These are phyloP conservation scores for Caretta caretta DNA, from an alignment of 2,113 vertebrate species.

Conservation along the genomic window DNA sequence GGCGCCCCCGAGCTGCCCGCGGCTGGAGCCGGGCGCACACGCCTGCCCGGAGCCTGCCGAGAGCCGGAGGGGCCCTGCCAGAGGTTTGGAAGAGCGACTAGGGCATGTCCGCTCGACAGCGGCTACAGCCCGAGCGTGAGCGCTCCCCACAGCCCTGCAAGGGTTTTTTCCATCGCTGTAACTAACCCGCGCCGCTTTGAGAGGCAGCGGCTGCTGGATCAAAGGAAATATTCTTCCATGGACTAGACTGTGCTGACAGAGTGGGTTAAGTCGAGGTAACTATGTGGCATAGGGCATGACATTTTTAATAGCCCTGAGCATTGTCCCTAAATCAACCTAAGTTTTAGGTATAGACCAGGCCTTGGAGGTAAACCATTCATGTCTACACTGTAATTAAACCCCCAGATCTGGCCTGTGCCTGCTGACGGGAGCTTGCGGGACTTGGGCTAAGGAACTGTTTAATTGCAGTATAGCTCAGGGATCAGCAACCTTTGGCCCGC, in stretches of 20 bases:
- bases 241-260: no score
- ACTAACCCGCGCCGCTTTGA: no score
- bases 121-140: not conserved
- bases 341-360: not conserved
- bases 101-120: not conserved
- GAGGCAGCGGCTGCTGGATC: not conserved
- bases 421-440: no score
- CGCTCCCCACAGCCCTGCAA: not conserved
- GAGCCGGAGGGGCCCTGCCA: rapidly evolving
- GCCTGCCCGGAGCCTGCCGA: rapidly evolving
- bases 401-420: no score
- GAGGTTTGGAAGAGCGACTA: rapidly evolving
- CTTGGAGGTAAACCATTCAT: not conserved
- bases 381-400: not conserved
- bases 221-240: not conserved
- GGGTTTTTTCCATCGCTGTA: no score
- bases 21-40: not conserved
- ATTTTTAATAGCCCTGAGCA: not conserved
- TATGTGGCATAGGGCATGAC: not conserved
- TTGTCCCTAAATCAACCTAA: not conserved
- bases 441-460: not conserved
- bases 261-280: not conserved
- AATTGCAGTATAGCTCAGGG: not conserved
- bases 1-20: no score
- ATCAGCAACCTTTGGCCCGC: no score